Evolutionary conservation across 2,113 vertebrate species (phyloP), one percentile per base, ranked within the genome.

Genomic region (Crocuta crocuta): DNA sequence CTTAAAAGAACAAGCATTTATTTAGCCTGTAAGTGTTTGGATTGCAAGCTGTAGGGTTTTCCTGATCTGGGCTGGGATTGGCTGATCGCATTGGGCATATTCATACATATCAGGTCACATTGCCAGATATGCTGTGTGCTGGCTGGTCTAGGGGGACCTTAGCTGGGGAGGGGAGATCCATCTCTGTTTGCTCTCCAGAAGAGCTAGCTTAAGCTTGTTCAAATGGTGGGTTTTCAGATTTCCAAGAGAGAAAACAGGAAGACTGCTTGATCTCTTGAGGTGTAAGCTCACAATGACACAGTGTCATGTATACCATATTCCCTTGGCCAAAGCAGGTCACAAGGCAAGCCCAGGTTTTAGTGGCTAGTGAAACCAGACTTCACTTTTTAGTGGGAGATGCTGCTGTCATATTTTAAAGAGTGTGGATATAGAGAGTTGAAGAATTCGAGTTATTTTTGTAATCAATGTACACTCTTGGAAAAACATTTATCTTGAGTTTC

Each of bases 291-390:
- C 26, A 74, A 95, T 85, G 39, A 33, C 12, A 55, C 11, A 85
- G n/a, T 3, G 31, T 43, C 85, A 93, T 28, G 26, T 39, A 7
- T 0, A 55, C 35, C 19, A 7, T 5, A 89, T 74, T 92, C 4
- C 84, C 13, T 90, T 76, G 48, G 58, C 8, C 12, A 96, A 89
- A 19, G 9, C 13, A 74, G 8, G 28, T 86, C 85, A 88, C 9
- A 89, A 89, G 43, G 11, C 4, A 43, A 58, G 10, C 10, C 5
- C 19, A 93, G 16, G 33, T 90, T 94, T 93, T 85, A 78, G 24
- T 73, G 24, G 35, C 26, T 84, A 28, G 53, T 96, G 70, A 97
- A 92, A 82, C 35, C 35, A 48, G 15, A 89, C 68, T 81, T 95
- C 21, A 39, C 35, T 78, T 95, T 10, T 80, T 61, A 93, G 39